phyloP scores from a whole-genome alignment of 2,113 vertebrate species.

The Mesitornis unicolor region DNA sequence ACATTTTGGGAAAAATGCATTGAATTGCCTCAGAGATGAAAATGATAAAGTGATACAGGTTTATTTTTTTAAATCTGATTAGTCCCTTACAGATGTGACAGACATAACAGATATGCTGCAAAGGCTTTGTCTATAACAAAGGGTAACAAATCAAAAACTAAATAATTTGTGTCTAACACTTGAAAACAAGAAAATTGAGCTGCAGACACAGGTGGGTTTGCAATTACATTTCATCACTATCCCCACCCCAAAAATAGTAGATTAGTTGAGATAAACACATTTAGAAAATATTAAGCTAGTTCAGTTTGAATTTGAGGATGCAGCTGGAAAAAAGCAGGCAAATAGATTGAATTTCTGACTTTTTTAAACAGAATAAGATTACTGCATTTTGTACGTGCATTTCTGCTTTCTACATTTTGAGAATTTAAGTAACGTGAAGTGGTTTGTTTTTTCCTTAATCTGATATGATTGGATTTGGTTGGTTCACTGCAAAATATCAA shows the following conservation, averaged over 20 bases:
- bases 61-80: background rate
- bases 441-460: background rate
- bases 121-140: background rate
- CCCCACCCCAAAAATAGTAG: background rate
- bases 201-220: background rate
- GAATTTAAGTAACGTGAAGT: background rate
- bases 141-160: background rate
- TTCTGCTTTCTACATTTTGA: background rate
- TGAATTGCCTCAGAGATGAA: background rate
- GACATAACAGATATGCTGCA: background rate
- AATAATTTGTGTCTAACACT: background rate
- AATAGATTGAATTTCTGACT: background rate
- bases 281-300: background rate
- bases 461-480: background rate
- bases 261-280: background rate
- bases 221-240: background rate
- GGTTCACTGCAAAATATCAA: background rate
- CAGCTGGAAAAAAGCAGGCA: background rate
- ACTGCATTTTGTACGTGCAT: accelerated
- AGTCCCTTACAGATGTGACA: background rate
- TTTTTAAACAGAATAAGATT: background rate
- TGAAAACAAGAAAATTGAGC: background rate
- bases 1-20: background rate
- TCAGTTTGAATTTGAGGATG: background rate
- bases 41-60: background rate